Evolutionary conservation across 2,888 invertebrate species (phyloP).

Genomic region (Aricia artaxerxes): DNA sequence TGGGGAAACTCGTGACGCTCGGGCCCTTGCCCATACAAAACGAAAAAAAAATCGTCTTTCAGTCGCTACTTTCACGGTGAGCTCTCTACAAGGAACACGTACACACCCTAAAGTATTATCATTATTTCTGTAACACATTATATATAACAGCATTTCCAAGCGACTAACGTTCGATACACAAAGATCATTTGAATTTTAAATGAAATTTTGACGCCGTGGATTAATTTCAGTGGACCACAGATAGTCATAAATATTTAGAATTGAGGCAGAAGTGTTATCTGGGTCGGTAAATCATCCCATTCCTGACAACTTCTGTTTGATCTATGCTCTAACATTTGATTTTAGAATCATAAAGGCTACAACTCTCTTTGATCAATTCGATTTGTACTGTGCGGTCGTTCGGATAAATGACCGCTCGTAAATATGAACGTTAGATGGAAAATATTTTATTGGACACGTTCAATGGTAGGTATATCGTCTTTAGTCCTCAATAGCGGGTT

Average conservation of each 20-base stretch:
- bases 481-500: too few species aligned
- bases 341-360: conserved; percentile 22
- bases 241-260: conserved; percentile 33
- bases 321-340: conserved; percentile 23
- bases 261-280: conserved; percentile 27
- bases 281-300: conserved; percentile 26
- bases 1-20: too few species aligned
- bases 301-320: conserved; percentile 26
- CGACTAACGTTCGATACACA: neutral
- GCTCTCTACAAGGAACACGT: too few species aligned
- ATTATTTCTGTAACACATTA: too few species aligned
- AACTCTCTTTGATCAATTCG: conserved; percentile 3
- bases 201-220: conserved; percentile 5
- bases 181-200: conserved; percentile 25
- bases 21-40: too few species aligned
- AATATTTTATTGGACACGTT: conserved; percentile 11
- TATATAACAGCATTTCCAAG: neutral
- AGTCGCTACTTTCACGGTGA: too few species aligned
- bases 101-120: too few species aligned
- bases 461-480: neutral
- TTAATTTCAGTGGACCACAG: conserved; percentile 25
- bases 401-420: conserved; percentile 12
- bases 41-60: too few species aligned
- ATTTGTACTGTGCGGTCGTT: conserved; percentile 10
- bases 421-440: neutral